These are phyloP conservation scores for Lycocerus yunnanus DNA, from an alignment of 2,888 invertebrate species.

Conservation along the genomic window DNA sequence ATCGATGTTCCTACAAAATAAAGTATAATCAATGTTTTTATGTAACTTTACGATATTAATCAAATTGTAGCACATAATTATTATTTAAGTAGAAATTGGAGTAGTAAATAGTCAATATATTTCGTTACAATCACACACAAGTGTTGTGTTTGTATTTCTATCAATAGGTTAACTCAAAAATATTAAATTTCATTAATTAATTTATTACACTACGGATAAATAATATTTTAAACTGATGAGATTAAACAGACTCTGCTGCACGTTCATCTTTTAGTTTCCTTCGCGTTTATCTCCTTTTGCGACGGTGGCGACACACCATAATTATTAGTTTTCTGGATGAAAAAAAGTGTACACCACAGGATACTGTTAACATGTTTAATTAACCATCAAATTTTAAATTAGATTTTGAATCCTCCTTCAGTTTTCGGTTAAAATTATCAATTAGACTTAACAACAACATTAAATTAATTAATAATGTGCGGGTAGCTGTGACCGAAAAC, in stretches of 20 bases:
- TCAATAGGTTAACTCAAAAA: neutral
- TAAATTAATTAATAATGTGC: conserved; percentile 1
- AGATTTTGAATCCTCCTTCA: neutral
- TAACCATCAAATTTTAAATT: neutral
- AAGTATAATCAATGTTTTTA: neutral
- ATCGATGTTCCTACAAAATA: neutral
- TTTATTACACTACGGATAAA: no score
- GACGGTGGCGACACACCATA: no score
- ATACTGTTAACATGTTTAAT: neutral
- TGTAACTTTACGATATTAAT: neutral
- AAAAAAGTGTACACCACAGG: neutral
- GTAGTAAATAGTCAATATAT: neutral
- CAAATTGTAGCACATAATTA: neutral
- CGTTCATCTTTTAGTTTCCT: no score
- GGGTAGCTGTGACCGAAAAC: neutral
- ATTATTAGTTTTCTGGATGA: neutral
- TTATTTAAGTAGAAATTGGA: neutral
- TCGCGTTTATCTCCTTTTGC: no score
- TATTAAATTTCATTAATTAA: neutral
- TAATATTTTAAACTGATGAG: no score
- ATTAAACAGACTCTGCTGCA: no score
- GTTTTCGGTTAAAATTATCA: neutral
- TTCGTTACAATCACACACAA: neutral
- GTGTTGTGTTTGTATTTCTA: neutral
- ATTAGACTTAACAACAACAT: neutral